These are phyloP conservation scores for Ficedula albicollis DNA, from an alignment of 2,797 vertebrate genomes.

Conservation along the genomic window DNA sequence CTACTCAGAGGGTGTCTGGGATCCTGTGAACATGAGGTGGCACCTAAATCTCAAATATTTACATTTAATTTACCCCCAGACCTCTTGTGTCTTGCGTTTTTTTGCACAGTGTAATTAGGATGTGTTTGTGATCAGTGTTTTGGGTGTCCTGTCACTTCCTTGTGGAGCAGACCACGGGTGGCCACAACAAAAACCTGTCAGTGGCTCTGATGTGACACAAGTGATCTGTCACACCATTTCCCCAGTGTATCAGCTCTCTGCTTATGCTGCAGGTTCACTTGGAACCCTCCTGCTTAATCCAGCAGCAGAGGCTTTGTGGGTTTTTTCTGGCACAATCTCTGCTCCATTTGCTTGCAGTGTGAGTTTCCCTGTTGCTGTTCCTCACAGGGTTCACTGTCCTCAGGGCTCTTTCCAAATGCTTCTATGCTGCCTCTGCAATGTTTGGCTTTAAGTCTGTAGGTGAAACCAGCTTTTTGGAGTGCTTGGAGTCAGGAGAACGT, in stretches of 20 bases:
- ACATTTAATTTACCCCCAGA: background rate
- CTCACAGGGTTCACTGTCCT: background rate
- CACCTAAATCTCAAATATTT: accelerated
- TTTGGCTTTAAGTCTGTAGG: background rate
- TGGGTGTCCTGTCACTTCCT: accelerated
- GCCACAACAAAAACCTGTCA: background rate
- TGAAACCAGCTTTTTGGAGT: background rate
- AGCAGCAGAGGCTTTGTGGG: background rate
- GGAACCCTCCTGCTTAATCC: background rate
- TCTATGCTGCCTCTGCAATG: background rate
- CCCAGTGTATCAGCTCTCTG: background rate
- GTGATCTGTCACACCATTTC: background rate
- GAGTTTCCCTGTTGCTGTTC: background rate
- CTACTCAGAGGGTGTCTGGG: background rate
- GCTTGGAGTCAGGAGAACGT: accelerated
- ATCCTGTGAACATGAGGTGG: background rate
- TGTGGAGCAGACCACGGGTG: background rate
- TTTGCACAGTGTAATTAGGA: background rate
- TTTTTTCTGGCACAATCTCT: background rate
- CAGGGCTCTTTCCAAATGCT: background rate
- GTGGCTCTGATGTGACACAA: background rate
- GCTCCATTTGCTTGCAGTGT: accelerated
- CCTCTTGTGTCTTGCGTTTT: background rate
- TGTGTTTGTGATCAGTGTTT: background rate
- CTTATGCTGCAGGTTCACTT: background rate